phyloP scores from a whole-genome alignment of 2,113 vertebrate species.

The Narcine bancroftii region DNA sequence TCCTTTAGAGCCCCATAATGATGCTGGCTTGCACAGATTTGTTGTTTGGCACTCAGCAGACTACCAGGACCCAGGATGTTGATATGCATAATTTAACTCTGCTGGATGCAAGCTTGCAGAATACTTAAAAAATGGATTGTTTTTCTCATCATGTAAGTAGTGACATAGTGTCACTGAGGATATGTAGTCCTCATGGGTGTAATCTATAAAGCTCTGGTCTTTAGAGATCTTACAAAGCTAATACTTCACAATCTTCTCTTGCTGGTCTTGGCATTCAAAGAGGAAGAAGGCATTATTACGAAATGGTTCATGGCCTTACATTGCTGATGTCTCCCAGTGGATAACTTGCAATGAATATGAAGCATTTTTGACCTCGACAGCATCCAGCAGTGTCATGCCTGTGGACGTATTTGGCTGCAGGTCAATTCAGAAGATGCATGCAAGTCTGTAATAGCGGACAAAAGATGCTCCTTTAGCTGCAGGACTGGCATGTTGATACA shows the following conservation, averaged over 20 bases:
- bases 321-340: neutral
- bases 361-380: neutral
- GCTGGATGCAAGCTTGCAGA: neutral
- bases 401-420: neutral
- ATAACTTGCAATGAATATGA: neutral
- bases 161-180: neutral
- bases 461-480: neutral
- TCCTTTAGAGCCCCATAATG: neutral
- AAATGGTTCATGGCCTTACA: conserved; percentile 16
- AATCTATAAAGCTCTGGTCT: neutral
- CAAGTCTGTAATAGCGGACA: neutral
- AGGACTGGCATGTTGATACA: neutral
- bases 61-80: neutral
- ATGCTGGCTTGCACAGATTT: neutral
- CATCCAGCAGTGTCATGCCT: neutral
- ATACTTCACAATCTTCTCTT: neutral
- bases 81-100: neutral
- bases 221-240: neutral
- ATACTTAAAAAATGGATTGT: neutral
- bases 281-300: neutral
- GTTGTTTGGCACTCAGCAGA: conserved; percentile 9
- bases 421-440: neutral
- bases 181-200: neutral
- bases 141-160: neutral
- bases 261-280: neutral